Base-by-base conservation (phyloP, 2,888 invertebrate species). In the Drosophila austrosaltans region DNA sequence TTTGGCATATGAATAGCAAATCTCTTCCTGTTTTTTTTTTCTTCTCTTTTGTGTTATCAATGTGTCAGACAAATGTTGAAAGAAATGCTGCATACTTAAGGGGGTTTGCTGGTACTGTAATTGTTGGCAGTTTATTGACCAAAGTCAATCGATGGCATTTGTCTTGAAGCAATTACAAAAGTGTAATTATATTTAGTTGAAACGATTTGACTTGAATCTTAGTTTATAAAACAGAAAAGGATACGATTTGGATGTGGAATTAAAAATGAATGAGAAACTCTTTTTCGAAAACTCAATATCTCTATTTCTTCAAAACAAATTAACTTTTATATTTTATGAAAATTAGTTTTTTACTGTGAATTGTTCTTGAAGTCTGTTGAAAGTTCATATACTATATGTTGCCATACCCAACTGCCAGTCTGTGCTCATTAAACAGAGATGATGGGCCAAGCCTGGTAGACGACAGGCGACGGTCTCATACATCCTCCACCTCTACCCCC, bases 401-500 rank as follows among this genome's bases (percentile, higher is more conserved):
- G 8, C 44, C 25, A 42, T 32, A 39, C 44, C 60, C 53, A 57
- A 36, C 16, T 16, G 16, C 16, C 5, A 61, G 53, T 64, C 61
- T 36, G 67, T 61, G 53, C 78, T 70, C 67, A 72, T 82, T 86
- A 72, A 60, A 48, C 62, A 82, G 75, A 69, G 81, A 30, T 61
- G 57, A 40, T 42, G 36, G 63, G 72, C 61, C 72, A 66, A 62
- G 61, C 56, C 67, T 65, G 72, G 75, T 57, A 72, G 72, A 72
- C 72, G 75, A 72, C 72, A 72, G 67, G 42, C 36, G 48, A 36
- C 36, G 25, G 25, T 3, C 16, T 40, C 54, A 1, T 0, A 36
- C 8, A 12, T 36, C 36, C 54, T n/a, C 20, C n/a, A 53, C 22
- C 12, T 16, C 36, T 28, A 28, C 30, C 22, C 22, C 5, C 42